These are phyloP conservation scores for Acropora yongei DNA, from an alignment of 64 coral and sea anemone species.

Conservation along the genomic window DNA sequence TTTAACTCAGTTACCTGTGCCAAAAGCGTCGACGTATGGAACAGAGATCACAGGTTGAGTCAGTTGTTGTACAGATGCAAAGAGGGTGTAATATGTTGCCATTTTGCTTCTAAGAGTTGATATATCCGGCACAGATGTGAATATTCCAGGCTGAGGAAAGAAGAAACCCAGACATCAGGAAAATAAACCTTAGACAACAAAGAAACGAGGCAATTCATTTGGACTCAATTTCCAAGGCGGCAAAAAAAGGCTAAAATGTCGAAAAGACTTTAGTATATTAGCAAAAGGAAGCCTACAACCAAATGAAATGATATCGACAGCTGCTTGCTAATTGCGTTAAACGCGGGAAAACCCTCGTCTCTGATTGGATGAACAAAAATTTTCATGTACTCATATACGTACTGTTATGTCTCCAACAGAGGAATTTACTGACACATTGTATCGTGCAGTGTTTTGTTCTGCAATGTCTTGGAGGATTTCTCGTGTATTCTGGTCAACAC, in stretches of 20 bases:
- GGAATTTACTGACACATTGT: background rate
- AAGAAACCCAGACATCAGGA: background rate
- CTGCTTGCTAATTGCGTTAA: no score
- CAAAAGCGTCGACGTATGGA: slow-evolving; percentile 42
- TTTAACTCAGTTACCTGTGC: slow-evolving; percentile 2
- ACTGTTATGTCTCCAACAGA: slow-evolving; percentile 38
- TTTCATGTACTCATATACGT: background rate
- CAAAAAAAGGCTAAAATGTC: no score
- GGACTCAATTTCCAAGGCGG: no score
- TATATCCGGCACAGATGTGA: background rate
- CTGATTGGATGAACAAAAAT: background rate
- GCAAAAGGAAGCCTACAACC: no score
- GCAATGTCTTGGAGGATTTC: slow-evolving; percentile 32
- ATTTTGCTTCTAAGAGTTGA: slow-evolving; percentile 29
- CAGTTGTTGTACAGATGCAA: background rate
- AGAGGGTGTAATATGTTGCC: slow-evolving; percentile 31
- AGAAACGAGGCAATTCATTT: no score
- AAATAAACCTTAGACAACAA: background rate
- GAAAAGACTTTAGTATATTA: no score
- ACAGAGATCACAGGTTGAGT: slow-evolving; percentile 24
- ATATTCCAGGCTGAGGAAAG: background rate
- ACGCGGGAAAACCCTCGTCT: no score
- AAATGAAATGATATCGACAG: no score
- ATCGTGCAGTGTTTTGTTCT: slow-evolving; percentile 3
- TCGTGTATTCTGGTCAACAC: background rate